Percentiles rank a stretch among this genome's conserved stretches.
These are phyloP conservation scores for Odocoileus hemionus DNA, from an alignment of 2,113 vertebrate species.

Conservation along the genomic window DNA sequence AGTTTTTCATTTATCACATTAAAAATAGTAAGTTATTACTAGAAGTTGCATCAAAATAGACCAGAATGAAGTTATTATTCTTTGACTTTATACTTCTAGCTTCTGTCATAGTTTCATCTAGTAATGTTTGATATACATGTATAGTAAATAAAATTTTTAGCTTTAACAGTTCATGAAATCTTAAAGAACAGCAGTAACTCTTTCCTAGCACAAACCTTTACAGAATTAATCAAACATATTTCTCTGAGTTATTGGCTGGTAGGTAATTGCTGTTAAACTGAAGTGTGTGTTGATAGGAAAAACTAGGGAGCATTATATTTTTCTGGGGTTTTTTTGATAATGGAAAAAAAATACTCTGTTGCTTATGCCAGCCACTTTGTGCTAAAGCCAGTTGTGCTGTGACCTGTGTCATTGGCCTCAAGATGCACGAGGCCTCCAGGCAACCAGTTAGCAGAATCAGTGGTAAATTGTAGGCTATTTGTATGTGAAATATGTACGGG, in stretches of 20 bases:
- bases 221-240: not conserved
- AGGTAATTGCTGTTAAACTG: not conserved
- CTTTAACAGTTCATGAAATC: not conserved
- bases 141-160: not conserved
- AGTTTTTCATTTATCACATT: not conserved
- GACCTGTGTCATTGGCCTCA: not conserved
- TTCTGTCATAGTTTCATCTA: not conserved
- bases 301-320: not conserved
- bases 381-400: not conserved
- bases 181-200: not conserved
- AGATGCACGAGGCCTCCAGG: not conserved
- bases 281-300: not conserved
- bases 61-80: not conserved
- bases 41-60: not conserved
- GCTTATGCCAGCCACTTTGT: not conserved
- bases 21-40: not conserved
- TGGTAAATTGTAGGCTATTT: not conserved
- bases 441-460: not conserved
- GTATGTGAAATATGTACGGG: not conserved
- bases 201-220: not conserved
- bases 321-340: not conserved
- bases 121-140: not conserved
- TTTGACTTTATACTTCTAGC: not conserved
- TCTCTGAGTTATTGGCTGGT: not conserved
- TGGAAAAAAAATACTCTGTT: not conserved